Conservation (phyloP, 2,888 invertebrate species). For the Deilephila porcellus region DNA sequence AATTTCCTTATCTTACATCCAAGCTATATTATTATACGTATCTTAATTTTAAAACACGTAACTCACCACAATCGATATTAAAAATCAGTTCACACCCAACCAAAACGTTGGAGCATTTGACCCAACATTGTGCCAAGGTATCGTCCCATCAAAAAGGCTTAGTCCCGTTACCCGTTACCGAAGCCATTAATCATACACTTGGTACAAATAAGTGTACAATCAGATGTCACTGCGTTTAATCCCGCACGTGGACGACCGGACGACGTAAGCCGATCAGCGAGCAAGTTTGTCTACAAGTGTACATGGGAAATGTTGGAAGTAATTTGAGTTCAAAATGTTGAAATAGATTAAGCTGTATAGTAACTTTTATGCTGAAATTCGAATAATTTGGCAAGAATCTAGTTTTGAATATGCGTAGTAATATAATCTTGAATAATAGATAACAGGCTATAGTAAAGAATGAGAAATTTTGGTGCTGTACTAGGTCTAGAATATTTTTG, state of each 20-base stretch:
- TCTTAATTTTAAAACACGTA: no score
- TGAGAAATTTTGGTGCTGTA: no score
- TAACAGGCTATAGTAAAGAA: no score
- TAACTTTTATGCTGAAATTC: no score
- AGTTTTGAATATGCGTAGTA: no score
- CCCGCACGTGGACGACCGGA: constrained; percentile 70
- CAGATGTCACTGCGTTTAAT: constrained; percentile 66
- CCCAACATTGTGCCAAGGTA: constrained; percentile 11
- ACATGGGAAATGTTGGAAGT: constrained; percentile 34
- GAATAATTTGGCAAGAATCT: no score
- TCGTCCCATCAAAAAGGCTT: constrained; percentile 36
- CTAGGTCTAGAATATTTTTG: no score
- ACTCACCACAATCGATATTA: not conserved
- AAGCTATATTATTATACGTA: no score
- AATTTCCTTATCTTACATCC: no score
- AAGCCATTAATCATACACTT: constrained; percentile 65
- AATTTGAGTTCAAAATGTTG: not conserved
- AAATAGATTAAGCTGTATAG: no score
- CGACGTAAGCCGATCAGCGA: constrained; percentile 73
- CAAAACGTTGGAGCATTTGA: not conserved
- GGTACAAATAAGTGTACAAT: constrained; percentile 63
- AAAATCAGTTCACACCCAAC: not conserved
- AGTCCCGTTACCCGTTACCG: constrained; percentile 48
- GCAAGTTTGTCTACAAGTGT: constrained; percentile 60
- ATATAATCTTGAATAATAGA: no score